Conservation (phyloP, 2,797 vertebrate species). For the Monodelphis domestica region DNA sequence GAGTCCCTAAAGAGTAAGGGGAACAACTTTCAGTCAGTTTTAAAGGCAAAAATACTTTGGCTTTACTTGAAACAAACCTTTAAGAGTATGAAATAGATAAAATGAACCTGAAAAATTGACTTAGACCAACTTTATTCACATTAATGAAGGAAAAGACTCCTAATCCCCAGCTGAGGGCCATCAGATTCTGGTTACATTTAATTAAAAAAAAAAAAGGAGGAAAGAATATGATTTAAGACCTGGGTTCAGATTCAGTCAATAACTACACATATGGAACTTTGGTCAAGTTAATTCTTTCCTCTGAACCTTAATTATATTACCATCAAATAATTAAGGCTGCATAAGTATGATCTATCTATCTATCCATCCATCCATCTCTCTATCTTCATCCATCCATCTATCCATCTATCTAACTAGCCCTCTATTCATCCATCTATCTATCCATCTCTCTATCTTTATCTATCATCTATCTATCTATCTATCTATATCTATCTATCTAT, state of each 20-base stretch:
- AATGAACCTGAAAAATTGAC: background rate
- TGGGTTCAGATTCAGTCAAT: background rate
- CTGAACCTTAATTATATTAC: background rate
- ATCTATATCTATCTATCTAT: too few relatives aligned
- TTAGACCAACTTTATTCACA: background rate
- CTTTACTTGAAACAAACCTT: background rate
- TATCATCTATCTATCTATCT: too few relatives aligned
- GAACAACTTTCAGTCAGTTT: background rate
- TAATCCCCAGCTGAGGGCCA: background rate
- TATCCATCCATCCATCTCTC: too few relatives aligned
- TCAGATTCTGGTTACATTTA: background rate
- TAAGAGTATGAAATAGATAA: background rate
- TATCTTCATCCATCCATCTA: too few relatives aligned
- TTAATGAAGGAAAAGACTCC: too few relatives aligned
- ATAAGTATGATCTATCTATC: too few relatives aligned
- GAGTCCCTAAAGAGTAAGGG: background rate
- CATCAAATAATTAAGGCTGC: background rate
- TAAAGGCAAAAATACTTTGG: conserved; percentile 5
- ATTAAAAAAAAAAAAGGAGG: fast-evolving
- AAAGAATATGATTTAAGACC: background rate
- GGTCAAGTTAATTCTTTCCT: background rate
- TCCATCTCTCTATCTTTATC: too few relatives aligned
- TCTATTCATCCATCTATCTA: too few relatives aligned
- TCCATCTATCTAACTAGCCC: too few relatives aligned
- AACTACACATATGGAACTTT: background rate